A percentile compares a stretch with the other conserved stretches of the same genome.
phyloP scores from a whole-genome alignment of 1,140 invertebrate genomes.

The Bursaphelenchus mucronatus region DNA sequence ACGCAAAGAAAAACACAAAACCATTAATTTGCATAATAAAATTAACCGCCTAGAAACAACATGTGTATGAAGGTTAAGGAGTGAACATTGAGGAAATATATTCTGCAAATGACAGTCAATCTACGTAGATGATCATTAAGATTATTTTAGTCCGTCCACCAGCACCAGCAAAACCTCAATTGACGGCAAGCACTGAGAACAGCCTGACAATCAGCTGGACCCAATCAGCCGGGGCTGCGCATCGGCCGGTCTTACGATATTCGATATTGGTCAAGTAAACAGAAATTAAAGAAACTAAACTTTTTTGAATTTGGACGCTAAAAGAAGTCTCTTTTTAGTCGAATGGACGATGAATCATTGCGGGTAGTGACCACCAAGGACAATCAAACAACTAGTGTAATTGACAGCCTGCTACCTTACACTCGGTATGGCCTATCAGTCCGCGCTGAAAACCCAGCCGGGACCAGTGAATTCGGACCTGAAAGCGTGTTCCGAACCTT shows the following conservation, averaged over 20 bases:
- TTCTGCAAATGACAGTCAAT: slow-evolving; percentile 12
- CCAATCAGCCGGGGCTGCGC: slow-evolving; percentile 51
- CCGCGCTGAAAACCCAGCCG: slow-evolving; percentile 56
- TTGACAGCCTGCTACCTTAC: slow-evolving; percentile 41
- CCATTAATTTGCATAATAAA: too few species aligned
- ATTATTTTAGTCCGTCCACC: slow-evolving; percentile 46
- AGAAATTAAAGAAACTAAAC: slow-evolving; percentile 5
- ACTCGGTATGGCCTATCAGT: slow-evolving; percentile 48
- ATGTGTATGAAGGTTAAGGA: neutral
- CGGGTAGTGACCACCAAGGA: slow-evolving; percentile 45
- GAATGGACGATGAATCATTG: slow-evolving; percentile 48
- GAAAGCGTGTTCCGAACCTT: slow-evolving; percentile 50
- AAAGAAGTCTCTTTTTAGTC: slow-evolving; percentile 22
- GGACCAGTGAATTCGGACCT: slow-evolving; percentile 52
- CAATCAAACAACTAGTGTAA: slow-evolving; percentile 37
- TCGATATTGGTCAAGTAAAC: slow-evolving; percentile 47
- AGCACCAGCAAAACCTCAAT: slow-evolving; percentile 45
- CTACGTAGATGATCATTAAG: slow-evolving; percentile 12
- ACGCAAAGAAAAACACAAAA: neutral
- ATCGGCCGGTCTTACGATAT: slow-evolving; percentile 51
- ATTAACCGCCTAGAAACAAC: too few species aligned
- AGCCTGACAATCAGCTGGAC: slow-evolving; percentile 50
- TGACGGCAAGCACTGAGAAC: slow-evolving; percentile 45
- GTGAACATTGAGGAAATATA: neutral
- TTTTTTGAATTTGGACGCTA: neutral